These are phyloP conservation scores for Chelonus insularis DNA, from an alignment of 1,140 invertebrate genomes.

Conservation along the genomic window DNA sequence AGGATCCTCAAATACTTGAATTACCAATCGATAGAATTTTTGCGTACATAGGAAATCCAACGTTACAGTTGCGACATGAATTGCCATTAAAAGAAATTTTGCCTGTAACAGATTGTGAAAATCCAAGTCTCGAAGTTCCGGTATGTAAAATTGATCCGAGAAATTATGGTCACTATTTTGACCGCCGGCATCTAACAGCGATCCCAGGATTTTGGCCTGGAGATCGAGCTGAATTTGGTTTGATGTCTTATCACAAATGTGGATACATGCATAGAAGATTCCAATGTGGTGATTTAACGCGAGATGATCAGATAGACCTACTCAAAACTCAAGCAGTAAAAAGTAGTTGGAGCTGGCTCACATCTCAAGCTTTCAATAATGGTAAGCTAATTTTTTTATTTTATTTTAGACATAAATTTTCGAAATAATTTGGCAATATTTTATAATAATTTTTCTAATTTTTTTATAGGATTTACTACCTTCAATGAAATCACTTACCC, in stretches of 20 bases:
- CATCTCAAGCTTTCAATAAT: conserved; percentile 80
- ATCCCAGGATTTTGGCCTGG: conserved; percentile 84
- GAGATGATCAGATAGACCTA: conserved; percentile 65
- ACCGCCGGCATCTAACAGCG: conserved; percentile 67
- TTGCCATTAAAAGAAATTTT: conserved; percentile 69
- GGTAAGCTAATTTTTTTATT: conserved; percentile 56
- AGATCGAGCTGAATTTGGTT: conserved; percentile 73
- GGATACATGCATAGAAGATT: conserved; percentile 60
- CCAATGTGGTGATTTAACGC: too few relatives aligned
- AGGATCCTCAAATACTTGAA: conserved; percentile 42
- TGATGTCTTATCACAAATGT: conserved; percentile 72
- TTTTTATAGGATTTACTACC: conserved; percentile 77
- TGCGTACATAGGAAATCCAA: conserved; percentile 69
- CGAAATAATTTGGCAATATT: background rate
- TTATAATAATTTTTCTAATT: conserved; percentile 17
- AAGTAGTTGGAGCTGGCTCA: conserved; percentile 77
- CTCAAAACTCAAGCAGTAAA: conserved; percentile 73
- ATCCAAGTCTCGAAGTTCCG: conserved; percentile 62
- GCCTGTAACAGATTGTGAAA: conserved; percentile 61
- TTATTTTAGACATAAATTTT: too few relatives aligned
- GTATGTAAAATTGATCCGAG: conserved; percentile 64
- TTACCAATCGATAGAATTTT: conserved; percentile 66
- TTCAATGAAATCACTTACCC: conserved; percentile 88
- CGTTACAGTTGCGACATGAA: conserved; percentile 67
- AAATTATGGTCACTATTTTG: conserved; percentile 60